phyloP scores from a whole-genome alignment of 2,888 invertebrate species.

The Therioaphis trifolii region DNA sequence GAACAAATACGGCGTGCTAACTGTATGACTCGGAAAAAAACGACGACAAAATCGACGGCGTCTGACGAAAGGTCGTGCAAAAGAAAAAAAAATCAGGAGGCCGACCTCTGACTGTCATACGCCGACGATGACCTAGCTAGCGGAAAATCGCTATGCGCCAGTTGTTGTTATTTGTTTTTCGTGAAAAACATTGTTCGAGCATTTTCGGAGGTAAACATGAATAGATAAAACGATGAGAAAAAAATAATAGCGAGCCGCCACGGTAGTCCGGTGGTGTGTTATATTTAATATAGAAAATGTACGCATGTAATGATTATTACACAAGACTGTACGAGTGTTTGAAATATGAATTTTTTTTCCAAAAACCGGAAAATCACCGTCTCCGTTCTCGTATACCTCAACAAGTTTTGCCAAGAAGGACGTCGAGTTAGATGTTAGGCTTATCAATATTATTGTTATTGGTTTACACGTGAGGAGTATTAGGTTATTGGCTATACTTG shows the following conservation, averaged over 20 bases:
- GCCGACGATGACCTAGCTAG: neutral
- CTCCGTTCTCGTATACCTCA: neutral
- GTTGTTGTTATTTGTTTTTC: no score
- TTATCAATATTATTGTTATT: neutral
- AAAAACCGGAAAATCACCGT: slow-evolving; percentile 31
- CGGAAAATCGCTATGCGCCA: neutral
- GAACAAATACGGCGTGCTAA: no score
- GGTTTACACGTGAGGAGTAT: no score
- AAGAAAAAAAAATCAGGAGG: neutral
- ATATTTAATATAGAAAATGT: neutral
- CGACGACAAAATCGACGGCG: neutral
- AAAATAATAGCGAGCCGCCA: no score
- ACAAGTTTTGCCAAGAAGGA: slow-evolving; percentile 7
- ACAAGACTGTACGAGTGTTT: neutral
- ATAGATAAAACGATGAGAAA: neutral
- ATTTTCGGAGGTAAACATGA: neutral
- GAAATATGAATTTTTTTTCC: neutral
- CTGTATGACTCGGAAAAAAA: no score
- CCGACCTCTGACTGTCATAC: slow-evolving; percentile 18
- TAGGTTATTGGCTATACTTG: no score
- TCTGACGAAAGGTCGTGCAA: neutral
- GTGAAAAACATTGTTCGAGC: neutral
- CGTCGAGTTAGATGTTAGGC: neutral
- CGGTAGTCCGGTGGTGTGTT: no score
- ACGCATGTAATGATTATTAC: neutral